Evolutionary conservation across 2,888 invertebrate genomes (phyloP).

Genomic region (Drosophila formosana): DNA sequence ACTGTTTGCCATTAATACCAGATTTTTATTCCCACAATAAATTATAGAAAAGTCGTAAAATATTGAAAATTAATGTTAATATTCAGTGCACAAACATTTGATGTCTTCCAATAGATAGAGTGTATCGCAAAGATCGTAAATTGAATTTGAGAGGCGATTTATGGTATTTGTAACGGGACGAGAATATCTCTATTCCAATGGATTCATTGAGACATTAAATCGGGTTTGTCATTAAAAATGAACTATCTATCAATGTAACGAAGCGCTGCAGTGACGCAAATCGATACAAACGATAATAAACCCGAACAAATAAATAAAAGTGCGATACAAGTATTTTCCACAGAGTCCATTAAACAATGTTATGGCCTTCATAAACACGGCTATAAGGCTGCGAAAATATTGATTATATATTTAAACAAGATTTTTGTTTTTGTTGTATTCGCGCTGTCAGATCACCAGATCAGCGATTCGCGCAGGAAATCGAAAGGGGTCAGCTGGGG

Average conservation of each 20-base stretch:
- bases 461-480: constrained; percentile 52
- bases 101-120: background rate
- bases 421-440: constrained; percentile 15
- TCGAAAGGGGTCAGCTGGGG: constrained; percentile 41
- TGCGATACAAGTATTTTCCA: constrained; percentile 12
- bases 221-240: background rate
- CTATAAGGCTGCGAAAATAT: constrained; percentile 46
- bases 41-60: background rate
- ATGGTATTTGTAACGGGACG: background rate
- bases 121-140: background rate
- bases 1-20: too few relatives aligned
- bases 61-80: background rate
- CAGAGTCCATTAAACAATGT: constrained; percentile 38
- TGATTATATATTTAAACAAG: constrained; percentile 37
- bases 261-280: background rate
- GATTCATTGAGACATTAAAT: background rate
- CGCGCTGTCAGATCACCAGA: constrained; percentile 49
- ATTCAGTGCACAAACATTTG: background rate
- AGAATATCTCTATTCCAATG: background rate
- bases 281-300: background rate
- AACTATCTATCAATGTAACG: background rate
- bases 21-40: too few relatives aligned
- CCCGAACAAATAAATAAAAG: too few relatives aligned
- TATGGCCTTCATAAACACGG: constrained; percentile 41
- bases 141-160: background rate